Evolutionary conservation across 2,113 vertebrate species (phyloP), one percentile per base, ranked within the genome.

Genomic region (Corynorhinus townsendii): DNA sequence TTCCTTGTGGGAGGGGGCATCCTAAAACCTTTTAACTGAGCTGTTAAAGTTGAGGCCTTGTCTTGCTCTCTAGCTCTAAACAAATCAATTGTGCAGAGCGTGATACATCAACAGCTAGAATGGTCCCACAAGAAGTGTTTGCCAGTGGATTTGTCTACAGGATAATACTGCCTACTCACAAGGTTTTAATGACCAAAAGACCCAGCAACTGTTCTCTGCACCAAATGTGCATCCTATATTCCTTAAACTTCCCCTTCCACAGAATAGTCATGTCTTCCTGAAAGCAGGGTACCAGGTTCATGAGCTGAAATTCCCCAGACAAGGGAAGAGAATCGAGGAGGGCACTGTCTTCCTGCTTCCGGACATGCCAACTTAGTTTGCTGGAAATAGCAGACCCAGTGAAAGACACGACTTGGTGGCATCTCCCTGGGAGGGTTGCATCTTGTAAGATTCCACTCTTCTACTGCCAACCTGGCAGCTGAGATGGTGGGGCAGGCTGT

Each of bases 381-480:
- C 75, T 96, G 79, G 90, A 96, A 93, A 88, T 73, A 77, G 66
- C 81, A 91, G 68, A 22, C 38, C 85, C 64, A 75, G 38, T 0
- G 0, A 84, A 54, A 93, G 38, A 62, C 38, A 28, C 14, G n/a
- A 43, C 0, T 0, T 54, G 90, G 85, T 8, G 24, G 71, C 90
- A 71, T 80, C 79, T 92, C 86, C 93, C 82, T 0, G 22, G 79
- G 64, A 62, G 81, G 88, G 79, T 62, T 80, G 62, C 16, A 49
- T 33, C 66, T 94, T 93, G 92, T 9, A 76, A 93, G 49, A 94
- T 96, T 92, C 95, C 73, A 94, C 79, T 95, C 35, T 86, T 92
- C 94, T 47, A 35, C 72, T 95, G 97, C 96, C 96, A 97, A 43
- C 43, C 97, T 97, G 91, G 96, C 95, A 97, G 93, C 4, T 24